Conservation (phyloP, 2,888 invertebrate genomes). For the Philaethria dido region DNA sequence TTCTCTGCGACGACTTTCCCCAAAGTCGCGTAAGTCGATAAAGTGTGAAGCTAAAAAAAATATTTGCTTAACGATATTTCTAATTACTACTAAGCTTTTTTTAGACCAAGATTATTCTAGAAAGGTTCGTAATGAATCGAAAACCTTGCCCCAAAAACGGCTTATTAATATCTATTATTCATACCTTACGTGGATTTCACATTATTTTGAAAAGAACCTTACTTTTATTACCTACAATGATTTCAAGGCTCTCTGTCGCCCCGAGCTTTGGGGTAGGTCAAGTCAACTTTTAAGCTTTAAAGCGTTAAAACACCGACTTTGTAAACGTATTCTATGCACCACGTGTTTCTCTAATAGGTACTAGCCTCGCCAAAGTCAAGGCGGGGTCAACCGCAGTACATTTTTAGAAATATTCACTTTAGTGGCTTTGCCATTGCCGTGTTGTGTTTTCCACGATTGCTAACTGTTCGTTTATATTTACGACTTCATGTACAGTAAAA, state of each 20-base stretch:
- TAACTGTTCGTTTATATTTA: constrained; percentile 17
- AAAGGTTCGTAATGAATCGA: neutral
- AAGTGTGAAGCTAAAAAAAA: too few relatives aligned
- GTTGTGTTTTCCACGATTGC: constrained; percentile 10
- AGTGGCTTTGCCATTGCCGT: constrained; percentile 25
- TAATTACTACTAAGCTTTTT: neutral
- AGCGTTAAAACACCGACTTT: constrained; percentile 28
- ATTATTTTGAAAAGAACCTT: constrained; percentile 10
- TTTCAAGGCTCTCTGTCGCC: constrained; percentile 30
- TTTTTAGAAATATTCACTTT: constrained; percentile 36
- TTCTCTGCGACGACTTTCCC: too few relatives aligned
- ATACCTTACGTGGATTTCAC: neutral
- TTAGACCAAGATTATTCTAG: neutral
- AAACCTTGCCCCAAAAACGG: constrained; percentile 14
- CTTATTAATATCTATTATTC: constrained; percentile 2
- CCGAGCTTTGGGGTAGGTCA: constrained; percentile 28
- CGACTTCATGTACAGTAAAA: neutral
- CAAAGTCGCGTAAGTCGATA: too few relatives aligned
- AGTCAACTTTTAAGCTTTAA: constrained; percentile 28
- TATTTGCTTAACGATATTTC: neutral
- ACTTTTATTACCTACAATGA: constrained; percentile 25
- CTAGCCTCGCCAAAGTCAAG: constrained; percentile 38
- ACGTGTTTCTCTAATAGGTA: constrained; percentile 34
- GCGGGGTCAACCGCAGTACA: constrained; percentile 42
- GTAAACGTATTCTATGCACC: constrained; percentile 38